phyloP scores from a whole-genome alignment of 2,113 vertebrate species.

The Eonycteris spelaea region DNA sequence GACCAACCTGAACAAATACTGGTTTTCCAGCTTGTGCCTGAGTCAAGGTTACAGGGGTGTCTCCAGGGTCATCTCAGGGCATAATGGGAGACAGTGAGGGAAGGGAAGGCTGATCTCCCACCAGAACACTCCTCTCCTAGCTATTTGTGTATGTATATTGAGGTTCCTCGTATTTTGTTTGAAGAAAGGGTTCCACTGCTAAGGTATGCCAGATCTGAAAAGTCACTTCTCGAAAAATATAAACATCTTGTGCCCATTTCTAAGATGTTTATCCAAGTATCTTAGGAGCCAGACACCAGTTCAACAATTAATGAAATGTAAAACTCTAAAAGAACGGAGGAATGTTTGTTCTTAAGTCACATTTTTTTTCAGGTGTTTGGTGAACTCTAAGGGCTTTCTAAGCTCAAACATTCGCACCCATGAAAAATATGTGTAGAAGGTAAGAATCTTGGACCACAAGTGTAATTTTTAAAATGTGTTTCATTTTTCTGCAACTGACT shows the following conservation, averaged over 20 bases:
- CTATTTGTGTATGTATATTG: neutral
- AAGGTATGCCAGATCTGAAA: neutral
- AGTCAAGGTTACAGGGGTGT: neutral
- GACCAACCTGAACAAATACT: neutral
- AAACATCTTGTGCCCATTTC: neutral
- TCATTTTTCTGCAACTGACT: neutral
- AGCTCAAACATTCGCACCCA: constrained; percentile 38
- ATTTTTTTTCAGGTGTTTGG: constrained; percentile 23
- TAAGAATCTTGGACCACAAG: neutral
- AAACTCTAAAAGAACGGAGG: constrained; percentile 42
- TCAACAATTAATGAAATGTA: constrained; percentile 35
- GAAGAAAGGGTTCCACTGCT: neutral
- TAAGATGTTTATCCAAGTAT: constrained; percentile 20
- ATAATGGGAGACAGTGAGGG: neutral
- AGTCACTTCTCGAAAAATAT: neutral
- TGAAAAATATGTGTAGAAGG: neutral
- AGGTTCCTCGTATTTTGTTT: constrained; percentile 8
- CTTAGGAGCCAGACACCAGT: neutral
- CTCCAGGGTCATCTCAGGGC: neutral
- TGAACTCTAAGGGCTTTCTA: constrained; percentile 1
- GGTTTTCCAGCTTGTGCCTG: neutral
- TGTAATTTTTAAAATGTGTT: neutral
- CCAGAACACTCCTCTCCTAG: neutral
- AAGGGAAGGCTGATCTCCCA: neutral
- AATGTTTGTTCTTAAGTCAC: constrained; percentile 45